Percentiles rank a stretch among this genome's conserved stretches.
Conservation (phyloP, 2,797 vertebrate genomes). For the Enteromius unitaeniatus region DNA sequence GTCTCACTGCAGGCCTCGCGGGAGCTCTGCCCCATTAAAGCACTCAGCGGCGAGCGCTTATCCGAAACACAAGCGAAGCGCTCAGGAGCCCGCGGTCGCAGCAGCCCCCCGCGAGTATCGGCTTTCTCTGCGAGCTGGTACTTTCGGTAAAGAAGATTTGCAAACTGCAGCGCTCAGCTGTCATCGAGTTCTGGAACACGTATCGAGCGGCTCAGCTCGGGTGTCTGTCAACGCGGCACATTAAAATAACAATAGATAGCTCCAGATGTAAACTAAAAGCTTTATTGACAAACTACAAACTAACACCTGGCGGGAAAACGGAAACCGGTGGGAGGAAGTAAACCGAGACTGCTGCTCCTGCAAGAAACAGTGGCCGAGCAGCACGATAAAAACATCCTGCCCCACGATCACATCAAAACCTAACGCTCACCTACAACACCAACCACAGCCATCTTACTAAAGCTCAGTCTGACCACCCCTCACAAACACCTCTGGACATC, state of each 20-base stretch:
- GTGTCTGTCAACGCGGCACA: conserved; percentile 70
- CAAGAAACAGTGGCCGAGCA: conserved; percentile 1
- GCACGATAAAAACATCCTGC: not conserved
- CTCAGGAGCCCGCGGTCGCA: conserved; percentile 45
- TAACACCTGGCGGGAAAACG: conserved; percentile 65
- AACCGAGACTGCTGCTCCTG: conserved; percentile 40
- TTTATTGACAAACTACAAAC: conserved; percentile 69
- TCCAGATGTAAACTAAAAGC: conserved; percentile 84
- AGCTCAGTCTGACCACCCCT: not conserved
- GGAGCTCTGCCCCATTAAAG: conserved; percentile 64
- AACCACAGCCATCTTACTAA: not conserved
- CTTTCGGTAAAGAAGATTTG: conserved; percentile 59
- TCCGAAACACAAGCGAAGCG: conserved; percentile 60
- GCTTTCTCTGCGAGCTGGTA: conserved; percentile 44
- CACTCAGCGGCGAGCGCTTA: conserved; percentile 66
- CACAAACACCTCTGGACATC: not conserved
- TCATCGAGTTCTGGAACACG: conserved; percentile 60
- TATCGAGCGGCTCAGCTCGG: conserved; percentile 67
- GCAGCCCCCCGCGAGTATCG: conserved; percentile 44
- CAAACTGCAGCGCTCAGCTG: conserved; percentile 65
- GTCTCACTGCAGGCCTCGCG: conserved; percentile 52
- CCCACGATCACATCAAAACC: not conserved
- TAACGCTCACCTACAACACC: too few species aligned
- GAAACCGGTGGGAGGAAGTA: conserved; percentile 45
- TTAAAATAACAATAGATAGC: conserved; percentile 68